Evolutionary conservation across 1,140 invertebrate species (phyloP), one percentile per base, ranked within the genome.

Genomic region (Leptoteleia sp.): DNA sequence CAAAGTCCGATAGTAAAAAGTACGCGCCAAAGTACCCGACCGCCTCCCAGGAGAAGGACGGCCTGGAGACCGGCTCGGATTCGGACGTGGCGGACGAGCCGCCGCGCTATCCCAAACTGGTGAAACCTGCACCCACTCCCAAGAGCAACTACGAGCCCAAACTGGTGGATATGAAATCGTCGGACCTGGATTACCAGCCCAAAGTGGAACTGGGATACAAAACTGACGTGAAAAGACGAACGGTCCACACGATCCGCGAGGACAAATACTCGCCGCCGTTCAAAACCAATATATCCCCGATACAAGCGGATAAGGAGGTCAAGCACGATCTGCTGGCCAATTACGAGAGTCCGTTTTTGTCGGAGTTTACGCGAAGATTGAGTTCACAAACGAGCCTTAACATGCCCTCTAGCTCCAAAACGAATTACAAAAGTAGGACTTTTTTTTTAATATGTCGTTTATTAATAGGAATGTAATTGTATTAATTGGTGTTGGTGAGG

Each of bases 311-410:
- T 8, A 62, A 71, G 12, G 33, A 83, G 1, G 70, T 38, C 33
- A 37, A 62, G n/a, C 65, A 52, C 52, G 87, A 89, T 65, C 22
- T 86, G 61, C 71, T 89, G 62, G 68, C 83, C 7, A 86, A 83
- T 55, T 89, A 83, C 52, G 91, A 93, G 82, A 93, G 92, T 70
- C 93, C 93, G 33, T 94, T 92, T 82, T 85, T 93, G 76, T 93
- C 92, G 70, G 93, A 92, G 77, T 94, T 93, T 67, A 93, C 92
- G 1, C 85, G 91, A 40, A 90, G 91, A 61, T 83, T 94, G 16
- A 92, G 92, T 29, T 82, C 91, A 6, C 82, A 92, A 16, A 83
- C 89, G 1, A 89, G 89, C 52, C 76, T 90, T 1, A 91, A 92
- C 47, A 67, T 87, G 38, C 81, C 84, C 4, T 57, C 82, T 9